phyloP scores from a whole-genome alignment of 2,888 invertebrate species.

The Tenthredo livida region DNA sequence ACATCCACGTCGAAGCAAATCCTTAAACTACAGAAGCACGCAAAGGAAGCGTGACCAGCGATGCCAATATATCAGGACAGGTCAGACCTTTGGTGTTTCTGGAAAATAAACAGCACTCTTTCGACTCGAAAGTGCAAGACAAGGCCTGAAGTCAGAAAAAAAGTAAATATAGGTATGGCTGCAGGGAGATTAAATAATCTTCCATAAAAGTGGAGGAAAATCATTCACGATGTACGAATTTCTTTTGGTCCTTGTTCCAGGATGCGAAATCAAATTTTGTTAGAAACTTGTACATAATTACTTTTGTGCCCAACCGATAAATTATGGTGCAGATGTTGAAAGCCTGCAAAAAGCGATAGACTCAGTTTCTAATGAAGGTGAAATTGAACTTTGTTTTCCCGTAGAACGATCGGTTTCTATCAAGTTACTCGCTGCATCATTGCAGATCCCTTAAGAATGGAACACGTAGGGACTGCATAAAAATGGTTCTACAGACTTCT shows the following conservation, averaged over 20 bases:
- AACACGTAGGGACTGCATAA: background rate
- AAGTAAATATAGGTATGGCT: background rate
- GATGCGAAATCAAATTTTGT: background rate
- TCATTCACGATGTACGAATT: background rate
- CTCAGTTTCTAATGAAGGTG: background rate
- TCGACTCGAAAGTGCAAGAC: background rate
- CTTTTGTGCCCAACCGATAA: background rate
- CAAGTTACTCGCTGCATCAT: background rate
- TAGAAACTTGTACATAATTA: background rate
- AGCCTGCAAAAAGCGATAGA: background rate
- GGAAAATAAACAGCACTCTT: background rate
- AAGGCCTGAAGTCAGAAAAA: background rate
- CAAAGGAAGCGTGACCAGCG: background rate
- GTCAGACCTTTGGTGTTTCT: background rate
- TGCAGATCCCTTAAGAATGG: background rate
- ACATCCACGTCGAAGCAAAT: slow-evolving; percentile 3
- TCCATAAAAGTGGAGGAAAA: background rate
- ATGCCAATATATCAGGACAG: background rate
- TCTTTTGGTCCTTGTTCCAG: background rate
- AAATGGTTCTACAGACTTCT: background rate
- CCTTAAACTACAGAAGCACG: background rate
- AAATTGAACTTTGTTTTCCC: background rate
- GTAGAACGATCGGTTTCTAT: background rate
- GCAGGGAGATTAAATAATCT: background rate
- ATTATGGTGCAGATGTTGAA: background rate